Conservation (phyloP, 2,113 vertebrate species). For the Setophaga kirtlandii region DNA sequence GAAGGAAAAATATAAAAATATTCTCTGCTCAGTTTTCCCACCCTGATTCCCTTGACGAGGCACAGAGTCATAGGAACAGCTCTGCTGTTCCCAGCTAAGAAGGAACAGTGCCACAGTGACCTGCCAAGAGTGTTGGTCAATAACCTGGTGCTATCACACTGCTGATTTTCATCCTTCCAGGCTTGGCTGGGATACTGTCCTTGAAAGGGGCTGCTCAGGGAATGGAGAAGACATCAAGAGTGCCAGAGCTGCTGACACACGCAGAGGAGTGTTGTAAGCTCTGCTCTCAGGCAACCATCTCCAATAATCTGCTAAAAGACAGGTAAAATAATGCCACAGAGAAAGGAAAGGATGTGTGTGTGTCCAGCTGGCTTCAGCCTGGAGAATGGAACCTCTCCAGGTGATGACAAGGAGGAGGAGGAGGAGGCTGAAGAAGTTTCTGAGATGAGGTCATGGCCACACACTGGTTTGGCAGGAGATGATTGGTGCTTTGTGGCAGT, state of each 20-base stretch:
- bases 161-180: not conserved
- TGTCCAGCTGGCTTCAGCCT: not conserved
- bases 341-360: not conserved
- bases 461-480: rapidly evolving
- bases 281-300: not conserved
- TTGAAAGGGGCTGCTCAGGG: not conserved
- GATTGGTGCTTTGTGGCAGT: not conserved
- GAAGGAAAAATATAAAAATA: constrained; percentile 30
- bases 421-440: not conserved
- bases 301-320: not conserved
- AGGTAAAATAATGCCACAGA: not conserved
- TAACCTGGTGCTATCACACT: not conserved
- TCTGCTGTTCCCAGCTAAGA: not conserved
- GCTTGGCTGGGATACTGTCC: not conserved
- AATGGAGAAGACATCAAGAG: not conserved
- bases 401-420: not conserved
- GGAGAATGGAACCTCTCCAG: not conserved
- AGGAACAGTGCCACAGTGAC: not conserved
- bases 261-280: not conserved
- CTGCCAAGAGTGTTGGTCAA: not conserved
- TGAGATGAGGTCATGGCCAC: not conserved
- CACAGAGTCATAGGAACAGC: not conserved
- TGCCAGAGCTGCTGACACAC: not conserved
- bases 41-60: not conserved
- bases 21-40: constrained; percentile 5